These are phyloP conservation scores for Cinara cedri DNA, from an alignment of 2,888 invertebrate species.

Conservation along the genomic window DNA sequence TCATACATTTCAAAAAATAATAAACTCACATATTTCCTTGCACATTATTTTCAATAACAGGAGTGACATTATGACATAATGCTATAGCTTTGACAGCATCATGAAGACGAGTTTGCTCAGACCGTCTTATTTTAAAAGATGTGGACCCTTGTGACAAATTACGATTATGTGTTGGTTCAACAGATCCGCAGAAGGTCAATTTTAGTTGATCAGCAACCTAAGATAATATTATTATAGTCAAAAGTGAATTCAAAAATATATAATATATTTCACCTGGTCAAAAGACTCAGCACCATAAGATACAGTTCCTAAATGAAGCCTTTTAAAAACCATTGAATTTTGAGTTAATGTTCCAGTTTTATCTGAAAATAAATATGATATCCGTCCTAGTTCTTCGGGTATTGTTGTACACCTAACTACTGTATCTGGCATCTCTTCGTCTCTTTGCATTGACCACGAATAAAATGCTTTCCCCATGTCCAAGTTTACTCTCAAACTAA, in stretches of 20 bases:
- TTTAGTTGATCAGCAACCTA: conserved; percentile 48
- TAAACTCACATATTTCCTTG: conserved; percentile 52
- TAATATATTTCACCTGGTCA: conserved; percentile 70
- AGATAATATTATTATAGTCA: not conserved
- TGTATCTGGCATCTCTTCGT: conserved; percentile 90
- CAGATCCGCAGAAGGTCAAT: conserved; percentile 49
- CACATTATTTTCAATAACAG: conserved; percentile 76
- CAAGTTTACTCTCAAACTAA: conserved; percentile 92
- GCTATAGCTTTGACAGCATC: conserved; percentile 93
- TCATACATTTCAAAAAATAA: not conserved
- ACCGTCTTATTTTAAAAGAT: conserved; percentile 68
- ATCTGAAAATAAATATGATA: conserved; percentile 95
- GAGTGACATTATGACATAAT: conserved; percentile 98
- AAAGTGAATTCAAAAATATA: not conserved
- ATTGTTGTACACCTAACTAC: conserved; percentile 97
- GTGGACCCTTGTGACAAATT: conserved; percentile 54
- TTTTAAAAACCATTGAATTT: conserved; percentile 98
- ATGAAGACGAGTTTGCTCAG: conserved; percentile 78
- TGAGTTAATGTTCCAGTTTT: conserved; percentile 98
- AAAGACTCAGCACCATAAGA: conserved; percentile 87
- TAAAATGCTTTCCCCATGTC: conserved; percentile 99
- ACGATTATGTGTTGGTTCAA: conserved; percentile 53
- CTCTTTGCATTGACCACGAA: conserved; percentile 94
- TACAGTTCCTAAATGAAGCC: conserved; percentile 91
- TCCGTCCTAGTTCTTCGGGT: conserved; percentile 95